Evolutionary conservation across 2,797 vertebrate genomes (phyloP), one percentile per base, ranked within the genome.

Genomic region (Molossus molossus): DNA sequence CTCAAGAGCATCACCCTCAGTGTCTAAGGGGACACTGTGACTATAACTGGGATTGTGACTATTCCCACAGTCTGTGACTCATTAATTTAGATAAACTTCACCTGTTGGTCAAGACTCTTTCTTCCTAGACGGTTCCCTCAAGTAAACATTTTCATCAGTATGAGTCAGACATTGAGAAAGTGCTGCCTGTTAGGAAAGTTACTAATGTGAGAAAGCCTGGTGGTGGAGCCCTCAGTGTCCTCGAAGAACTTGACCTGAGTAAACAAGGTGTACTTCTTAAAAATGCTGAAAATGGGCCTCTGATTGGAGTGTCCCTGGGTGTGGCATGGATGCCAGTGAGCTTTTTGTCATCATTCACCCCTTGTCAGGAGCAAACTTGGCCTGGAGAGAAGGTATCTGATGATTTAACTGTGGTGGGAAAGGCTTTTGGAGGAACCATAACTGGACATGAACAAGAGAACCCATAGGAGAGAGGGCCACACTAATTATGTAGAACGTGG

Each of bases 301-400:
- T 45, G 14, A 8, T 0, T 15, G 72, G 29, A 55, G 50, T 15
- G 18, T 37, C 50, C 40, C 79, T 33, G 77, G 76, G 57, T 0
- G 6, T 1, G 57, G 8, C 55, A 2, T 0, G 8, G 91, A 29
- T 10, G 29, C 25, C 0, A 9, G 37, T 0, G 2, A 65, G 50
- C 57, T 75, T 73, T 37, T 67, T 2, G 2, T 53, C 13, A 15
- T 76, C 33, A 8, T 21, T n/a, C 18, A 15, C 21, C 18, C 11
- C 33, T 76, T 27, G 37, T 57, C 23, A 57, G 73, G 73, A 65
- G 33, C 53, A 27, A 20, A 23, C n/a, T 65, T 17, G 1, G 3
- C 18, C 50, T 48, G 45, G 65, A 90, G 33, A 60, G 57, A 9
- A 60, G 77, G 29, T 50, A 21, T 20, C 14, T 2, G 14, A 8